phyloP scores from a whole-genome alignment of 2,888 invertebrate genomes.

The Rhogogaster chlorosoma region DNA sequence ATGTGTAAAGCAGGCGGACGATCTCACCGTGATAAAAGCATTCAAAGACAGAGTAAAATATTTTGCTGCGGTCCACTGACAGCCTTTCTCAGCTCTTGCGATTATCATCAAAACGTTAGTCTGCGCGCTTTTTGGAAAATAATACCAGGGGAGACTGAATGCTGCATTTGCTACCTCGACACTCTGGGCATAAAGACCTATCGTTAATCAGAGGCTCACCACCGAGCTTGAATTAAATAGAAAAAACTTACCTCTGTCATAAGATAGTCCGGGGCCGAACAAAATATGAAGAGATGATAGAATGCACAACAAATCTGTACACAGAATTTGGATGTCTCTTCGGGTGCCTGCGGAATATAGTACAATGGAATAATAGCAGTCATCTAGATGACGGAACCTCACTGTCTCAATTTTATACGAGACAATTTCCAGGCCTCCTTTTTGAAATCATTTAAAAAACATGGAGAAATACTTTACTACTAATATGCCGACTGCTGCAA shows the following conservation, averaged over 20 bases:
- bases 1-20: background rate
- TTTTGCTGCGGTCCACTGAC: constrained; percentile 40
- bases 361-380: background rate
- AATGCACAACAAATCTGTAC: background rate
- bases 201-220: background rate
- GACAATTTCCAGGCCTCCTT: background rate
- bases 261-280: background rate
- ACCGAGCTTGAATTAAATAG: background rate
- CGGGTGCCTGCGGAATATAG: background rate
- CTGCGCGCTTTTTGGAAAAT: background rate
- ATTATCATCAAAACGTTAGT: constrained; percentile 17
- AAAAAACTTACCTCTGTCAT: background rate
- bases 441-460: background rate
- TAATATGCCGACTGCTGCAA: background rate
- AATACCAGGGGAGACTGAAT: constrained; percentile 5
- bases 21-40: constrained; percentile 19
- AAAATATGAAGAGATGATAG: background rate
- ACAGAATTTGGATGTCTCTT: background rate
- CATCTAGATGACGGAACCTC: background rate
- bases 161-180: background rate
- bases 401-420: background rate
- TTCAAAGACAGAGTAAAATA: constrained; percentile 30
- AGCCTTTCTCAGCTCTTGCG: constrained; percentile 22
- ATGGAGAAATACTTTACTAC: background rate
- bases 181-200: background rate